Evolutionary conservation across 2,797 vertebrate genomes (phyloP).

Genomic region (Dallia pectoralis): DNA sequence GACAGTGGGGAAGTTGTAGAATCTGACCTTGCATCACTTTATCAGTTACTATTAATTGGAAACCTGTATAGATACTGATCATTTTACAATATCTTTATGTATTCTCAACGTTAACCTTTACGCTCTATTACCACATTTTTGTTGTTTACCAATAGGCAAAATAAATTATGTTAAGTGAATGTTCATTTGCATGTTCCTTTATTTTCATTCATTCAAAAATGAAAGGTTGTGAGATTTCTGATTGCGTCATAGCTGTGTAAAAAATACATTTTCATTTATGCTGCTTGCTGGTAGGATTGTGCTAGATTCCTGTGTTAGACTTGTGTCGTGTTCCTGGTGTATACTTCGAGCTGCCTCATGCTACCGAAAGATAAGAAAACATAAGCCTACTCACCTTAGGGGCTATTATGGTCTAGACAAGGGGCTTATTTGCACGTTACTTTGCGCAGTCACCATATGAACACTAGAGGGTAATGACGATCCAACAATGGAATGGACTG

Average conservation of each 20-base stretch:
- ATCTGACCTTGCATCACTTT: neutral
- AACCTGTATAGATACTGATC: neutral
- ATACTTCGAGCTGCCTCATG: neutral
- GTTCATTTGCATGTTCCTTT: neutral
- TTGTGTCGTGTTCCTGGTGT: neutral
- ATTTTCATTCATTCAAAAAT: neutral
- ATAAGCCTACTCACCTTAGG: neutral
- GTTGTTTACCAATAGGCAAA: neutral
- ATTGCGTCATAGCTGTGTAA: no score
- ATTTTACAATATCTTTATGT: neutral
- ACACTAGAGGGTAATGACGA: neutral
- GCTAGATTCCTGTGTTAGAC: neutral
- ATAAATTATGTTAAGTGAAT: conserved; percentile 1
- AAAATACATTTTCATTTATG: neutral
- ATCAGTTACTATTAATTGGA: neutral
- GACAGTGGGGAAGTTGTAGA: neutral
- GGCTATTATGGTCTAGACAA: neutral
- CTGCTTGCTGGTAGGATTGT: neutral
- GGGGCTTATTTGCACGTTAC: no score
- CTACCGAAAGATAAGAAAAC: neutral
- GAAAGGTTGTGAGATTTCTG: neutral
- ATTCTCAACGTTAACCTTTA: conserved; percentile 1
- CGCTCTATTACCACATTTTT: neutral
- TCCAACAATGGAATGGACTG: neutral
- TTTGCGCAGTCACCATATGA: neutral